Percentiles rank a stretch among this genome's conserved stretches.
Evolutionary conservation across 2,888 invertebrate genomes (phyloP).

Genomic region (Cheilosia variabilis): DNA sequence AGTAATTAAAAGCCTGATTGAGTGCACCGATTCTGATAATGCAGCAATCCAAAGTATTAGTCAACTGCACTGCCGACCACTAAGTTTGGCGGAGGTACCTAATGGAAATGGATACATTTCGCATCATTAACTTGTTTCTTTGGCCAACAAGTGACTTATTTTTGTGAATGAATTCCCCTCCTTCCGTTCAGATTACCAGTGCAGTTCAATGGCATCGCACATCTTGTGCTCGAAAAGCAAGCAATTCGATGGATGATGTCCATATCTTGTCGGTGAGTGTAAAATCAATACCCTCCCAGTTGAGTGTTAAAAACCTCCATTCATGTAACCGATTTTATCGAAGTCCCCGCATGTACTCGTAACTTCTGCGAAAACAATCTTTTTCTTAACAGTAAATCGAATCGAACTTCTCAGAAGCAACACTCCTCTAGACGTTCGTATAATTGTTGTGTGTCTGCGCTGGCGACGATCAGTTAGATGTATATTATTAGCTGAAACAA

Average conservation of each 20-base stretch:
- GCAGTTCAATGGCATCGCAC: not conserved
- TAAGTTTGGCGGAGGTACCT: not conserved
- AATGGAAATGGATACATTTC: not conserved
- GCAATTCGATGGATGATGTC: too few relatives aligned
- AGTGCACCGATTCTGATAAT: not conserved
- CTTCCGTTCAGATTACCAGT: not conserved
- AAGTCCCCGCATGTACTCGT: not conserved
- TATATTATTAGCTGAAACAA: constrained; percentile 5
- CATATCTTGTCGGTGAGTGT: too few relatives aligned
- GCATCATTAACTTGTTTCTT: not conserved
- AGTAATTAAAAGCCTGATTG: not conserved
- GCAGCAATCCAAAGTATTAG: not conserved
- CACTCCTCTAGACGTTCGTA: not conserved
- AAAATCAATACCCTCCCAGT: too few relatives aligned
- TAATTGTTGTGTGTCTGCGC: not conserved
- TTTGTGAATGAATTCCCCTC: not conserved
- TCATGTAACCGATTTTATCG: too few relatives aligned
- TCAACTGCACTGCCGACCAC: not conserved
- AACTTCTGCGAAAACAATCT: not conserved
- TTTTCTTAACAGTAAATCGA: not conserved
- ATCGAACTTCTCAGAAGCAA: not conserved
- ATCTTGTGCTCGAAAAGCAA: too few relatives aligned
- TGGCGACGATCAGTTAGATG: not conserved
- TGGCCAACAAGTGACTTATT: not conserved
- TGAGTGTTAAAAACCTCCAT: too few relatives aligned